Evolutionary conservation across 2,888 invertebrate species (phyloP), one percentile per base, ranked within the genome.

Genomic region (Phengaris arion): DNA sequence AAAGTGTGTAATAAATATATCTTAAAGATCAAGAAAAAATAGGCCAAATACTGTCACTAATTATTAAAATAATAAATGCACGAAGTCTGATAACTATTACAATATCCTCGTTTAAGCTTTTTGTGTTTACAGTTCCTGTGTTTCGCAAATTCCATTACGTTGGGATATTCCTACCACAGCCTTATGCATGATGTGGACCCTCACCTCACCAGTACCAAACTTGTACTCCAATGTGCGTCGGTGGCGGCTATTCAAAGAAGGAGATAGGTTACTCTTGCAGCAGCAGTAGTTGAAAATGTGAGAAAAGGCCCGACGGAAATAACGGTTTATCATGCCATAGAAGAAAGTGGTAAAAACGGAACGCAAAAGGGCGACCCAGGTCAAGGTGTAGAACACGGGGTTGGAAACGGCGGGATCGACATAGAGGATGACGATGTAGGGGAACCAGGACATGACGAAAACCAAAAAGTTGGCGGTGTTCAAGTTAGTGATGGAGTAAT

Each of bases 281-380:
- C 96, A 97, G 83, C 97, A 97, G 83, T 97, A 97, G 83, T 96
- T 96, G 84, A 97, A 97, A 9, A 97, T 89, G 83, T 96, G 95
- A 13, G 95, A 91, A 85, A 96, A 97, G 7, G 96, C 96, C 77
- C 94, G 94, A 57, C 96, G 94, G 83, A 97, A 97, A 83, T 95
- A 95, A 9, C 93, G 90, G 83, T 96, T 96, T n/a, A 95, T 88
- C 6, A 94, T 87, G 82, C 95, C 95, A 84, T 89, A 92, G 0
- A 97, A 84, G 45, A 95, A 91, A 80, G 95, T 95, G 78, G 96
- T 95, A 78, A 96, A 85, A 79, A 96, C 94, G 0, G 96, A 95
- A 79, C 97, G 96, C 80, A 94, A 93, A 13, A 96, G 88, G 0
- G 96, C 97, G 76, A 96, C 84, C 96, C 96, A 96, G 13, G 95